A percentile compares a stretch with the other conserved stretches of the same genome.
phyloP scores from a whole-genome alignment of 2,888 invertebrate species.

The Yponomeuta cagnagella region DNA sequence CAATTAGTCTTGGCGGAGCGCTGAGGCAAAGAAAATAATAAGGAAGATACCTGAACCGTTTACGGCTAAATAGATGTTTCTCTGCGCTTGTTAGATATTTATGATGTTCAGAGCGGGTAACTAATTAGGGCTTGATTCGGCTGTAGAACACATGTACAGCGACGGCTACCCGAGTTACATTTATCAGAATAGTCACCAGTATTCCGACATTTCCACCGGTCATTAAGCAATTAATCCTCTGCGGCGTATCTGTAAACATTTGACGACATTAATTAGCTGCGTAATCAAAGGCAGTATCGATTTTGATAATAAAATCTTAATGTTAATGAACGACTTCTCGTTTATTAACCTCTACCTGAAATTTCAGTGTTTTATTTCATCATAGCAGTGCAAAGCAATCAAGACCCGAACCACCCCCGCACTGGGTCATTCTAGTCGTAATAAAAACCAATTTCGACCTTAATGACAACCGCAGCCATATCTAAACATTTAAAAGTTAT shows the following conservation, averaged over 20 bases:
- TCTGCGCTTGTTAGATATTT: neutral
- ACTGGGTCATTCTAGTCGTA: neutral
- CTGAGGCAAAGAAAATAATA: conserved; percentile 7
- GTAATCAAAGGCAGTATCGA: neutral
- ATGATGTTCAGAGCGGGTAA: neutral
- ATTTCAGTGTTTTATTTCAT: conserved; percentile 8
- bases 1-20: conserved; percentile 19
- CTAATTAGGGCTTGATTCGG: too few species aligned
- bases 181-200: too few species aligned
- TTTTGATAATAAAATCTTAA: neutral
- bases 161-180: too few species aligned
- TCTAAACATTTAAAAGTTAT: conserved; percentile 11
- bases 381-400: neutral
- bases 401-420: neutral
- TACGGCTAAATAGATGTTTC: neutral
- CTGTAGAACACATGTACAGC: too few species aligned
- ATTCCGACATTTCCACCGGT: too few species aligned
- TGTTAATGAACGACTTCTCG: neutral
- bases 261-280: neutral
- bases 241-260: neutral
- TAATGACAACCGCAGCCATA: conserved; percentile 9
- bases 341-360: neutral
- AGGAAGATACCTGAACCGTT: neutral
- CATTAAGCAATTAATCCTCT: neutral
- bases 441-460: conserved; percentile 11